phyloP scores from a whole-genome alignment of 2,113 vertebrate genomes.

The Psilopsiagon aymara region DNA sequence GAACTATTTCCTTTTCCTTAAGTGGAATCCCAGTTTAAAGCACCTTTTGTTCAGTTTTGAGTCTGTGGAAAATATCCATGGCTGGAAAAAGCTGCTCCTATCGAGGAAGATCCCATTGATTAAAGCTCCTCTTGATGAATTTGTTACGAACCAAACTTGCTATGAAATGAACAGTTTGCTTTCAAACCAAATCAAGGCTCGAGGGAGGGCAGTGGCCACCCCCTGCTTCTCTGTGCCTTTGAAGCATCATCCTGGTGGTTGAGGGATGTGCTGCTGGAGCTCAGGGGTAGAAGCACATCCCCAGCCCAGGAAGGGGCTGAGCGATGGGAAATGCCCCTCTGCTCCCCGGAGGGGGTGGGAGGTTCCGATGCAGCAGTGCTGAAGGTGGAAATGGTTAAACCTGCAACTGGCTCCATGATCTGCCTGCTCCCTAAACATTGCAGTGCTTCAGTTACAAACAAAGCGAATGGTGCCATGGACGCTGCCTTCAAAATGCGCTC shows the following conservation, averaged over 20 bases:
- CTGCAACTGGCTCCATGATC: background rate
- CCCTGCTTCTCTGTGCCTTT: background rate
- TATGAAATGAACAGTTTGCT: background rate
- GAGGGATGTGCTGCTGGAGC: background rate
- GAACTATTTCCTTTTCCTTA: conserved; percentile 43
- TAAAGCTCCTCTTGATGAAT: background rate
- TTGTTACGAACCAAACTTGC: background rate
- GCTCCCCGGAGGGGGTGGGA: background rate
- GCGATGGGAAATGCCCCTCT: background rate
- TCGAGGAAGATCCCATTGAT: background rate
- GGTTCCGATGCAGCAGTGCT: background rate
- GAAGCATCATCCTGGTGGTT: background rate
- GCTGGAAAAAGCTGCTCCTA: background rate
- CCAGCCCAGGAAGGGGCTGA: background rate
- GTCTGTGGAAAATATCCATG: background rate
- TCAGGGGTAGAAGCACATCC: background rate
- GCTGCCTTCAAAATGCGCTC: background rate
- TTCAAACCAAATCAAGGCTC: background rate
- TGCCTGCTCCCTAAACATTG: background rate
- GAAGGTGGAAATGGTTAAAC: background rate
- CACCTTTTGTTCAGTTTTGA: conserved; percentile 45
- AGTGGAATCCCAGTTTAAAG: conserved; percentile 47
- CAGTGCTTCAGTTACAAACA: background rate
- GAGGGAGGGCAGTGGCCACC: background rate
- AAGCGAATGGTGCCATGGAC: background rate